Evolutionary conservation across 1,140 invertebrate genomes (phyloP), one percentile per base, ranked within the genome.

Genomic region (Drosophila orosa): DNA sequence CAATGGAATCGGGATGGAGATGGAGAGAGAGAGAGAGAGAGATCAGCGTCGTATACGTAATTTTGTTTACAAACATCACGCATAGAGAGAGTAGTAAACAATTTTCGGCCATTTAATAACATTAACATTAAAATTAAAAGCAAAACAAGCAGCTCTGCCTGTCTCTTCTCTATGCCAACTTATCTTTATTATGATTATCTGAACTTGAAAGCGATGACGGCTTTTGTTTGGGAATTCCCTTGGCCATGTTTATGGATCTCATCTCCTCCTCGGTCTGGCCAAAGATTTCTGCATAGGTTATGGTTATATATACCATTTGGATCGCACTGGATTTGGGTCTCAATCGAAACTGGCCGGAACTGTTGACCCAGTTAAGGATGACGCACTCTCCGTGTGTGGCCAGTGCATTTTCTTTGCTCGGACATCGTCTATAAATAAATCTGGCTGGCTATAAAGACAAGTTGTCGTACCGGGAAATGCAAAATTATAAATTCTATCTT

Each of bases 91-190:
- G 81, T 90, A 90, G 87, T 90, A 90, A 90, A 90, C 87, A 90
- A 90, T 90, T 90, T 75, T 75, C 45, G 80, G 78, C 83, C 80
- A 90, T 90, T 90, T 90, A 90, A 90, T 90, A 90, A 90, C 87
- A 90, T 90, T 90, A 89, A 87, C 84, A 89, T 89, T 89, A 58
- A 89, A 89, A 89, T 89, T 89, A 89, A 89, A 89, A 89, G 77
- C 84, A 80, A 87, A 87, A 89, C 84, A 87, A 72, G 54, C 29
- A 60, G 54, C 55, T 44, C 22, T 47, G 45, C 25, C 74, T 33
- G 37, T 31, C 45, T 31, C 45, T 15, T 50, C 47, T 59, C 69
- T 73, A 72, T 78, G 59, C 47, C 57, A 56, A 78, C 80, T 89
- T 89, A 89, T 84, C 84, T 89, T 89, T 89, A 89, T 89, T 84